Evolutionary conservation across 2,113 vertebrate species (phyloP).

Genomic region (Colistium nudipinnis): DNA sequence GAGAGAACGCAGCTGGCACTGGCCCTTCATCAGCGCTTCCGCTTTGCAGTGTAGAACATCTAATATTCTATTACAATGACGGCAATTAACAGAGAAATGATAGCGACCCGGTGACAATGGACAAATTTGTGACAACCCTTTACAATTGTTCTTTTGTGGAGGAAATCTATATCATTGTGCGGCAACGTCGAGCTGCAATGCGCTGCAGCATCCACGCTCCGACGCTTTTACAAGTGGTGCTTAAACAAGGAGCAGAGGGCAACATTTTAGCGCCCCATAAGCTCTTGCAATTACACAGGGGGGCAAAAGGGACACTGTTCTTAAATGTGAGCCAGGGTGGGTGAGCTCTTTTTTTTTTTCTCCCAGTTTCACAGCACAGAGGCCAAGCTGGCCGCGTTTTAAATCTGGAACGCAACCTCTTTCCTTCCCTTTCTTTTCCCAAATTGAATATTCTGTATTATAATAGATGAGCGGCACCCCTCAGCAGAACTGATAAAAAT

Average conservation of each 20-base stretch:
- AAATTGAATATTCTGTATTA: slow-evolving; percentile 52
- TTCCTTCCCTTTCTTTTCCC: slow-evolving; percentile 32
- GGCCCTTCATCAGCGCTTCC: slow-evolving; percentile 68
- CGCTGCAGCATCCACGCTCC: slow-evolving; percentile 70
- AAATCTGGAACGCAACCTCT: slow-evolving; percentile 48
- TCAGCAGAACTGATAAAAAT: slow-evolving; percentile 45
- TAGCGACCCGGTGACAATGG: slow-evolving; percentile 76
- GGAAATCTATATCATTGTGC: slow-evolving; percentile 78
- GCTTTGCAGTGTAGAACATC: slow-evolving; percentile 51
- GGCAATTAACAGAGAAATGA: slow-evolving; percentile 76
- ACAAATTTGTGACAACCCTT: slow-evolving; percentile 80
- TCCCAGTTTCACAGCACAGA: slow-evolving; percentile 27
- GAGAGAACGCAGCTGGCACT: slow-evolving; percentile 59
- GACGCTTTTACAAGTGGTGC: slow-evolving; percentile 75
- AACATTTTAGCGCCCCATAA: slow-evolving; percentile 73
- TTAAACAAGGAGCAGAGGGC: slow-evolving; percentile 76
- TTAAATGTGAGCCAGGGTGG: slow-evolving; percentile 53
- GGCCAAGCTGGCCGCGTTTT: slow-evolving; percentile 40
- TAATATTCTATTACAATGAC: slow-evolving; percentile 77
- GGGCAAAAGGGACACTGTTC: slow-evolving; percentile 68
- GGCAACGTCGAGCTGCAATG: slow-evolving; percentile 67
- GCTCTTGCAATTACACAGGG: slow-evolving; percentile 70
- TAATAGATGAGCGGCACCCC: slow-evolving; percentile 57
- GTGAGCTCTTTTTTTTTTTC: slow-evolving; percentile 6
- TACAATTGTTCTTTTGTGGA: slow-evolving; percentile 77